Percentiles rank a stretch among this genome's conserved stretches.
Conservation (phyloP, 2,888 invertebrate genomes). For the Zygaena filipendulae region DNA sequence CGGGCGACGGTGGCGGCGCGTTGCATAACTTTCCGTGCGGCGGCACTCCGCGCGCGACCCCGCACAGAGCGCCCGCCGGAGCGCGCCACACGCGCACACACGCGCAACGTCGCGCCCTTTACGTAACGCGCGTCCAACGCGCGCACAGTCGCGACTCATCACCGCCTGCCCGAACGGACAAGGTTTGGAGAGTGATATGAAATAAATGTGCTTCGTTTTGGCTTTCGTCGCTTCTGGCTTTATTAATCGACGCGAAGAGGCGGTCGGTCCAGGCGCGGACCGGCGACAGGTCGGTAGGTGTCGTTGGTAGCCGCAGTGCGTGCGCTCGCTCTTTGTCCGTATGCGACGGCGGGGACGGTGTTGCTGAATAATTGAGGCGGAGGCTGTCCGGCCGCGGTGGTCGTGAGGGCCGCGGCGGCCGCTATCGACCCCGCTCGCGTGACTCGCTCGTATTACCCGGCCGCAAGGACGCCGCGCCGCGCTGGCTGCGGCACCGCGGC, state of each 20-base stretch:
- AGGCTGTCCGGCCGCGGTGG: constrained; percentile 56
- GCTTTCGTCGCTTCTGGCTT: constrained; percentile 30
- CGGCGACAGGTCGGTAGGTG: constrained; percentile 54
- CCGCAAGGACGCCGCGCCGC: constrained; percentile 60
- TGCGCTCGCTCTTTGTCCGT: constrained; percentile 46
- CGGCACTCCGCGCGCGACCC: constrained; percentile 65
- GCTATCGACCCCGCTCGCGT: constrained; percentile 66
- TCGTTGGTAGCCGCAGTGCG: constrained; percentile 34
- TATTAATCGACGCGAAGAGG: constrained; percentile 22
- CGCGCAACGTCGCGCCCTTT: constrained; percentile 56
- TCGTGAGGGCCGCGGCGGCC: too few species aligned
- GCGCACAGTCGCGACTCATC: constrained; percentile 27
- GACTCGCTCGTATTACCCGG: constrained; percentile 49
- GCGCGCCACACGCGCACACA: constrained; percentile 48
- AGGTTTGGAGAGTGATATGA: constrained; percentile 39
- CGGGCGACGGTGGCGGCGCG: constrained; percentile 56
- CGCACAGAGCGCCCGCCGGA: constrained; percentile 60
- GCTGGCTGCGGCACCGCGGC: constrained; percentile 53
- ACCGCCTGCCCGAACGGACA: constrained; percentile 25
- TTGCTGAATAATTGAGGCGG: constrained; percentile 62
- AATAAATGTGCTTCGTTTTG: constrained; percentile 34
- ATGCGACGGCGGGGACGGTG: constrained; percentile 37
- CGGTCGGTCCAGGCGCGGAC: constrained; percentile 31
- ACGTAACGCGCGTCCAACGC: constrained; percentile 60
- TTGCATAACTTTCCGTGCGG: constrained; percentile 58